Evolutionary conservation across 1,140 invertebrate genomes (phyloP).

Genomic region (Arion vulgaris): DNA sequence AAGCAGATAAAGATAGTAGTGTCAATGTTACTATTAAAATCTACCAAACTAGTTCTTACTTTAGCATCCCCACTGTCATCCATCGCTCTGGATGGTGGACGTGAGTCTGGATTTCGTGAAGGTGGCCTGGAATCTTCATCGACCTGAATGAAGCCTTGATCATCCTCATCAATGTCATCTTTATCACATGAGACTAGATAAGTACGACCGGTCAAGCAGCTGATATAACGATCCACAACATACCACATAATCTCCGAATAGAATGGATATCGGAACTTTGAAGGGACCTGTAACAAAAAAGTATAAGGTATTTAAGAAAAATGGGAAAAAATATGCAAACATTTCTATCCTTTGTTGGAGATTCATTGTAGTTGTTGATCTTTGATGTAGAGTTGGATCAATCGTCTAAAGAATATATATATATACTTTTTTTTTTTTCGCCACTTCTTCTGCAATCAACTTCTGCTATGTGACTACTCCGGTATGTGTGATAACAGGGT

Average conservation of each 20-base stretch:
- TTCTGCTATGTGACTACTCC: too few species aligned
- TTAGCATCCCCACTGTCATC: slow-evolving; percentile 47
- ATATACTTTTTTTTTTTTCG: too few species aligned
- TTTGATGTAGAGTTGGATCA: too few species aligned
- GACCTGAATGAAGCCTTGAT: slow-evolving; percentile 44
- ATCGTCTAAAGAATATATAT: too few species aligned
- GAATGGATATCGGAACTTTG: slow-evolving; percentile 97
- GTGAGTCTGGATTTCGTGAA: slow-evolving; percentile 49
- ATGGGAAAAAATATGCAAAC: not conserved
- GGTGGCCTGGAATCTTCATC: slow-evolving; percentile 55
- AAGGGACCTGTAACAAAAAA: slow-evolving; percentile 82
- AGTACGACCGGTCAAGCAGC: slow-evolving; percentile 87
- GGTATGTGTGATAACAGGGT: too few species aligned
- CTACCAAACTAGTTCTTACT: slow-evolving; percentile 1
- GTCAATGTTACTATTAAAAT: too few species aligned
- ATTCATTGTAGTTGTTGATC: too few species aligned
- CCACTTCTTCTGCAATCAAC: too few species aligned
- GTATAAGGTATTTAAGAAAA: slow-evolving; percentile 24
- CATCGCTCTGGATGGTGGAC: slow-evolving; percentile 45
- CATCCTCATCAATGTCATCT: slow-evolving; percentile 90
- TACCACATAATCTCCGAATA: slow-evolving; percentile 99
- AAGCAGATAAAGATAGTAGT: too few species aligned
- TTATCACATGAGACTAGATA: slow-evolving; percentile 95
- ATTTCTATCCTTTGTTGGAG: too few species aligned
- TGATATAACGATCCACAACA: slow-evolving; percentile 93